Conservation (phyloP, 2,888 invertebrate species). For the Nephrocerus scutellatus region DNA sequence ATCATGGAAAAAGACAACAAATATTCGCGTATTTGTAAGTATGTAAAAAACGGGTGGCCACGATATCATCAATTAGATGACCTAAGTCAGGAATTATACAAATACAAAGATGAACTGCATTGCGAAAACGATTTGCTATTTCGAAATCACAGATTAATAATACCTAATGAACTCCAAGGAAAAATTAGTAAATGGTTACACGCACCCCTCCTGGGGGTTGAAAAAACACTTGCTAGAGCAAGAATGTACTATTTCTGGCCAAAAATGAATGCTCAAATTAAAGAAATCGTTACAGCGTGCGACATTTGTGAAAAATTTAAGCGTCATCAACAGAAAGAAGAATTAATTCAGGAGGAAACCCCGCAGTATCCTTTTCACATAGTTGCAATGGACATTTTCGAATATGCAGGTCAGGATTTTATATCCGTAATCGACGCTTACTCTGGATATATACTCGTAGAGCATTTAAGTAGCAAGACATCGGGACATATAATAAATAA, state of each 20-base stretch:
- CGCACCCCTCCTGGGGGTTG: slow-evolving; percentile 10
- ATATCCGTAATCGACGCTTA: no score
- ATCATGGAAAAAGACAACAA: slow-evolving; percentile 10
- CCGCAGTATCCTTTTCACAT: slow-evolving; percentile 13
- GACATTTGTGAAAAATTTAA: slow-evolving; percentile 8
- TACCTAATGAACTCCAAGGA: slow-evolving; percentile 7
- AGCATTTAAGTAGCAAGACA: slow-evolving; percentile 9
- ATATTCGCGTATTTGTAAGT: no score
- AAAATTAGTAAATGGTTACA: slow-evolving; percentile 10
- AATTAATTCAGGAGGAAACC: background rate
- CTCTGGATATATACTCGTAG: no score
- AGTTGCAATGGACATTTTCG: no score
- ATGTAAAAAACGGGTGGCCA: slow-evolving; percentile 19
- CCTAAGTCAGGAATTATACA: slow-evolving; percentile 9
- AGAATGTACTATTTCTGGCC: slow-evolving; percentile 21
- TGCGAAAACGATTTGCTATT: slow-evolving; percentile 17
- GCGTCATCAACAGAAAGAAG: slow-evolving; percentile 6
- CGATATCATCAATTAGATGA: slow-evolving; percentile 15
- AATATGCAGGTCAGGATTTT: no score
- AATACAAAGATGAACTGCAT: no score
- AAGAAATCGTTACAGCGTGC: slow-evolving; percentile 1
- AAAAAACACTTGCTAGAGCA: slow-evolving; percentile 22
- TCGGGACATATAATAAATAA: slow-evolving; percentile 6
- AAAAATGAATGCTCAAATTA: slow-evolving; percentile 3
- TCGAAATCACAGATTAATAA: slow-evolving; percentile 8